Conservation (phyloP, 2,113 vertebrate genomes). For the Nycticebus coucang region DNA sequence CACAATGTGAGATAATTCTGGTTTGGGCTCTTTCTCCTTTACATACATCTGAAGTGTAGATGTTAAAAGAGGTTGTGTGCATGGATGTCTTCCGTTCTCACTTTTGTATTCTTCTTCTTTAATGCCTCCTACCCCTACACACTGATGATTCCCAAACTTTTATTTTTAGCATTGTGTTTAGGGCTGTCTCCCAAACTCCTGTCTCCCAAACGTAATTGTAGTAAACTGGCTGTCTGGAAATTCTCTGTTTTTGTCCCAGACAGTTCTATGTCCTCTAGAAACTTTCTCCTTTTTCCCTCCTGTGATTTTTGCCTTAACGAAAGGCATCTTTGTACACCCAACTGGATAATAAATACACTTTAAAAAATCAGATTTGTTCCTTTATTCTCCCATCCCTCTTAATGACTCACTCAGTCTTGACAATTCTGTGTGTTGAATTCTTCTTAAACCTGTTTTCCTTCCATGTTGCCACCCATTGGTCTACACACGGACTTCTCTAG, state of each 20-base stretch:
- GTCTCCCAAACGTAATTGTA: background rate
- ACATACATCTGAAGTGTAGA: background rate
- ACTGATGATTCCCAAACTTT: background rate
- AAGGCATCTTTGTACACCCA: background rate
- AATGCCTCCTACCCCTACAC: background rate
- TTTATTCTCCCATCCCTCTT: background rate
- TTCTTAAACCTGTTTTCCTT: background rate
- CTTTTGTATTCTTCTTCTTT: background rate
- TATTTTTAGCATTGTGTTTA: background rate
- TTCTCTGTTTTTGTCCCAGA: background rate
- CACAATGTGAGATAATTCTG: background rate
- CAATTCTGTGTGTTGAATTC: background rate
- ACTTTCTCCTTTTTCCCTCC: background rate
- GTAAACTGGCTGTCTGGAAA: background rate
- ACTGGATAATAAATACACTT: background rate
- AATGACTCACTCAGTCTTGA: background rate
- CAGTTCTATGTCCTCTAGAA: background rate
- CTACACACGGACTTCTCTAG: background rate
- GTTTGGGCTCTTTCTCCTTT: background rate
- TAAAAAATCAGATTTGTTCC: background rate
- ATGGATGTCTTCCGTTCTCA: background rate
- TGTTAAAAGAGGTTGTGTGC: background rate
- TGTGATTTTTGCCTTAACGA: background rate
- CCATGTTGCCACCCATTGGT: background rate
- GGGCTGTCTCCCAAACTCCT: background rate